Base-by-base conservation (phyloP, 2,113 vertebrate species). In the Macquaria ambigua region DNA sequence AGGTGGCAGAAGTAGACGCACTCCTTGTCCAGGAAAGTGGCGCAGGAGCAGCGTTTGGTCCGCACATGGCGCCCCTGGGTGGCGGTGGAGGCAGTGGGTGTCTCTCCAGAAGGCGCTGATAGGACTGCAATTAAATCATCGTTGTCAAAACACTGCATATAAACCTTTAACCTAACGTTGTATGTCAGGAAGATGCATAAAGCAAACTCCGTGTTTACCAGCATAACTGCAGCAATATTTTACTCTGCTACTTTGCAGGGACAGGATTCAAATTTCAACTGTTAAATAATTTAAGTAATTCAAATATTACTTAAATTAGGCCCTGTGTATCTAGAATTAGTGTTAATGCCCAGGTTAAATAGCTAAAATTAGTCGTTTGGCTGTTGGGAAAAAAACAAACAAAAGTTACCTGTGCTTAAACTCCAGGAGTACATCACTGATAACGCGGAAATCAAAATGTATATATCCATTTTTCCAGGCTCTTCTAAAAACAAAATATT, bases 1-100 rank as follows among this genome's bases (percentile, higher is more conserved):
- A 99, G 95, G 93, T 99, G 98, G 93, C 98, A 99, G 95, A 99
- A 99, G 94, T 99, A 99, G 74, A 99, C 97, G 76, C 98, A 99
- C 89, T 99, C 98, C 84, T 98, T 98, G 89, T 99, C 98, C 92
- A 97, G 90, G 90, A 99, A 94, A 8, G 96, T 96, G 0, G 97
- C 97, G 89, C 98, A 99, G 75, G 98, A 99, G 92, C 98, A 99
- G 90, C 98, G 97, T 72, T 98, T 99, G 79, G 94, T 91, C 28
- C 98, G 88, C 90, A 90, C 93, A 79, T 94, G 95, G 71, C 72
- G 89, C 90, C 43, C 92, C 74, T 89, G 79, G 28, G 82, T 37
- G n/a, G 71, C 74, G 10, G 93, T 10, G 58, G 91, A 72, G 43
- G 88, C 70, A 0, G 79, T 23, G 21, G 91, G 48, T 1, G 82